A percentile compares a stretch with the other conserved stretches of the same genome.
Conservation (phyloP, 2,113 vertebrate species). For the Atherinomorus stipes region DNA sequence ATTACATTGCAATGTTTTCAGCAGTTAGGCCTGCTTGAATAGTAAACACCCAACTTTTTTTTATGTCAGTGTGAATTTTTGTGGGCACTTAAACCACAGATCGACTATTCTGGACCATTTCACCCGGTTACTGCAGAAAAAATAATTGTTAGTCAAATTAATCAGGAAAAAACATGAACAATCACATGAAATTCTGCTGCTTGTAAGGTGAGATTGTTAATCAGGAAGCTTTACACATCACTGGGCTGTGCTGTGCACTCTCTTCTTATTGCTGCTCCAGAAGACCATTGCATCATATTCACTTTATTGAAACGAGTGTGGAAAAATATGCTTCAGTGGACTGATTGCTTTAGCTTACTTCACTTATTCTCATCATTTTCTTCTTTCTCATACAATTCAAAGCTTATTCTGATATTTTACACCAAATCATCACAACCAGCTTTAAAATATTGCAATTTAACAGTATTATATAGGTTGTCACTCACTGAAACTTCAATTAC, state of each 20-base stretch:
- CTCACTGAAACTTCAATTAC: too few relatives aligned
- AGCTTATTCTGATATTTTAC: background rate
- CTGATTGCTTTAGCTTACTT: background rate
- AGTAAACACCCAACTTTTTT: too few relatives aligned
- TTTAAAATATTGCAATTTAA: too few relatives aligned
- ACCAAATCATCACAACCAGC: background rate
- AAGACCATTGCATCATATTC: background rate
- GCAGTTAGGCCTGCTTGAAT: too few relatives aligned
- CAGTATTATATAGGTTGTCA: too few relatives aligned
- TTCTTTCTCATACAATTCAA: background rate
- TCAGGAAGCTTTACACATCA: conserved; percentile 33
- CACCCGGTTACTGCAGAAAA: background rate
- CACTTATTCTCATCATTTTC: background rate
- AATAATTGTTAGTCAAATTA: conserved; percentile 20
- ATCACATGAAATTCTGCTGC: background rate
- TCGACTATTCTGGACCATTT: background rate
- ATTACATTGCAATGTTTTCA: background rate
- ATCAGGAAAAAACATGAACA: background rate
- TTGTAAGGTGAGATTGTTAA: conserved; percentile 14
- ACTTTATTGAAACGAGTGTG: conserved; percentile 16
- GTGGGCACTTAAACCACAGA: too few relatives aligned
- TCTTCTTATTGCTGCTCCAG: conserved; percentile 29
- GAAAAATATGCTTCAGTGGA: conserved; percentile 7
- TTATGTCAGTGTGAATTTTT: too few relatives aligned
- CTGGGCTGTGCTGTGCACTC: conserved; percentile 31